These are phyloP conservation scores for Synanthedon myopaeformis DNA, from an alignment of 2,888 invertebrate species.

Conservation along the genomic window DNA sequence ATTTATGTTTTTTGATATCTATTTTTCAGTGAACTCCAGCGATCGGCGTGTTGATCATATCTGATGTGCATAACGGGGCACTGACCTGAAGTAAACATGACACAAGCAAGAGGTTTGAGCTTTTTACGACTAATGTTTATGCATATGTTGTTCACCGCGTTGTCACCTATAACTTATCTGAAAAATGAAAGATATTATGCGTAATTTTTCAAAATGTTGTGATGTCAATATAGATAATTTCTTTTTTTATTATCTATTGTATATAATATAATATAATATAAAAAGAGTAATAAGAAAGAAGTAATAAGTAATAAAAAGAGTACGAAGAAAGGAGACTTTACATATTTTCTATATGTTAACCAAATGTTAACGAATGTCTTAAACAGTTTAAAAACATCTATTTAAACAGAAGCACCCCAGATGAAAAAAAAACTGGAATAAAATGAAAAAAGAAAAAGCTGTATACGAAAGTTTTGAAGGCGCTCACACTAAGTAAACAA, in stretches of 20 bases:
- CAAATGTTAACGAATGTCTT: too few species aligned
- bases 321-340: too few species aligned
- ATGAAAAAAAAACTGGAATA: background rate
- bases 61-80: constrained; percentile 11
- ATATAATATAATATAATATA: too few species aligned
- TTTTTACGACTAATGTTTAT: constrained; percentile 12
- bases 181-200: too few species aligned
- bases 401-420: background rate
- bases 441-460: constrained; percentile 14
- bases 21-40: background rate
- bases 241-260: too few species aligned
- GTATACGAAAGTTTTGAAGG: constrained; percentile 16
- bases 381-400: background rate
- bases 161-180: too few species aligned
- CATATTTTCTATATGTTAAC: too few species aligned
- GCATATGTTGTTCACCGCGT: background rate
- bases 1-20: too few species aligned
- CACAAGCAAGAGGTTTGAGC: constrained; percentile 9
- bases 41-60: constrained; percentile 5
- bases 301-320: too few species aligned
- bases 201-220: too few species aligned
- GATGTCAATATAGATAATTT: too few species aligned
- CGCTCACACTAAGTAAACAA: constrained; percentile 38
- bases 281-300: too few species aligned
- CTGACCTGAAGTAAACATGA: constrained; percentile 12